Evolutionary conservation across 2,113 vertebrate genomes (phyloP).

Genomic region (Triplophysa rosa): DNA sequence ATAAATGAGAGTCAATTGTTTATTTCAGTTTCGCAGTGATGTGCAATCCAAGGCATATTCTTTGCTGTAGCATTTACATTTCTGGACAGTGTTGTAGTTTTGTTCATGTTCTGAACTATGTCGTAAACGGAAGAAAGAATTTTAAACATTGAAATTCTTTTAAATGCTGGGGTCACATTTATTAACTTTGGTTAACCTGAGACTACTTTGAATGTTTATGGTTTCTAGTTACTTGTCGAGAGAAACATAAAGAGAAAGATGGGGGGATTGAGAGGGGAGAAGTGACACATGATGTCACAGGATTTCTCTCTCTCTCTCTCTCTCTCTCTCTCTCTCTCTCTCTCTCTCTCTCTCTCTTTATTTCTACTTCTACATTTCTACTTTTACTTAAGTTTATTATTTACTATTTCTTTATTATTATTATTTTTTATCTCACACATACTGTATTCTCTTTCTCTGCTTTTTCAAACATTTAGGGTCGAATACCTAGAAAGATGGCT

Average conservation of each 20-base stretch:
- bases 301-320: not conserved
- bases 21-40: no score
- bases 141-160: slow-evolving; percentile 22
- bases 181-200: slow-evolving; percentile 46
- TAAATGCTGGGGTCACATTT: slow-evolving; percentile 14
- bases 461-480: slow-evolving; percentile 9
- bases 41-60: no score
- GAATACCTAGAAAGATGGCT: slow-evolving; percentile 25
- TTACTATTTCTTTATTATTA: not conserved
- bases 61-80: no score
- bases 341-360: not conserved
- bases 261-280: not conserved
- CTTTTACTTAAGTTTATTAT: no score
- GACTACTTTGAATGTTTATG: slow-evolving; percentile 41
- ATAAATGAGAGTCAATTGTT: no score
- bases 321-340: not conserved
- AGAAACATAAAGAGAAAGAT: slow-evolving; percentile 25
- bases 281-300: slow-evolving; percentile 18
- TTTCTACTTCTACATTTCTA: no score
- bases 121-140: not conserved
- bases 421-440: slow-evolving; percentile 62
- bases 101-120: not conserved
- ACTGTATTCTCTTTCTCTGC: slow-evolving; percentile 56
- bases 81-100: no score
- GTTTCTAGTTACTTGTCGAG: slow-evolving; percentile 45